Percentiles rank a stretch among this genome's conserved stretches.
Conservation (phyloP, 2,888 invertebrate genomes). For the Pammene fasciana region DNA sequence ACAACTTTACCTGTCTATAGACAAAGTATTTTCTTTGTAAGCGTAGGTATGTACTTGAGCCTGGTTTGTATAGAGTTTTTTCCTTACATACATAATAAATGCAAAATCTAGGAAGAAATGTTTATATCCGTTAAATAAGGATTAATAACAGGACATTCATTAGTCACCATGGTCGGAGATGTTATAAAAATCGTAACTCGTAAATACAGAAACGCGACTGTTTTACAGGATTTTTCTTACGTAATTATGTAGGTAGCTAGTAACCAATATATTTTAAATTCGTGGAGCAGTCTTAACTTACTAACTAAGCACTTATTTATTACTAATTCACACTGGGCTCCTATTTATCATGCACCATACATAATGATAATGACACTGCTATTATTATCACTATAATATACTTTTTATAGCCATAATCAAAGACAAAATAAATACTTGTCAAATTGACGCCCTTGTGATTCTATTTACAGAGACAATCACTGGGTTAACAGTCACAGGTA, state of each 20-base stretch:
- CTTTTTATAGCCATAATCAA: too few species aligned
- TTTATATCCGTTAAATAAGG: not conserved
- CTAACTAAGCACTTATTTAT: conserved; percentile 72
- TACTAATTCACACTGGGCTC: conserved; percentile 20
- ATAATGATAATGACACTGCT: not conserved
- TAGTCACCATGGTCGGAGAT: too few species aligned
- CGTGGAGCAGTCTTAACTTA: conserved; percentile 80
- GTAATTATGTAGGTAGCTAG: conserved; percentile 39
- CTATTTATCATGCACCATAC: conserved; percentile 1
- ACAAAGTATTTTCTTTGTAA: too few species aligned
- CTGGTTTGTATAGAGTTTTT: not conserved
- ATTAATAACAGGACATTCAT: too few species aligned
- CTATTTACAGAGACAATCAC: conserved; percentile 35
- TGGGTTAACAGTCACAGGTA: conserved; percentile 10
- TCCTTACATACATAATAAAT: conserved; percentile 33
- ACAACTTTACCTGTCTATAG: not conserved
- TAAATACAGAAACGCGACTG: too few species aligned
- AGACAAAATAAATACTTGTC: not conserved
- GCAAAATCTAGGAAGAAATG: conserved; percentile 29
- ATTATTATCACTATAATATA: too few species aligned
- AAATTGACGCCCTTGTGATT: not conserved
- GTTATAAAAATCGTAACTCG: too few species aligned
- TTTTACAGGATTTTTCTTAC: too few species aligned
- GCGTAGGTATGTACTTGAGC: too few species aligned
- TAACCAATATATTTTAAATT: conserved; percentile 71